A percentile compares a stretch with the other conserved stretches of the same genome.
Conservation (phyloP, 2,113 vertebrate species). For the Corythornis cristatus region DNA sequence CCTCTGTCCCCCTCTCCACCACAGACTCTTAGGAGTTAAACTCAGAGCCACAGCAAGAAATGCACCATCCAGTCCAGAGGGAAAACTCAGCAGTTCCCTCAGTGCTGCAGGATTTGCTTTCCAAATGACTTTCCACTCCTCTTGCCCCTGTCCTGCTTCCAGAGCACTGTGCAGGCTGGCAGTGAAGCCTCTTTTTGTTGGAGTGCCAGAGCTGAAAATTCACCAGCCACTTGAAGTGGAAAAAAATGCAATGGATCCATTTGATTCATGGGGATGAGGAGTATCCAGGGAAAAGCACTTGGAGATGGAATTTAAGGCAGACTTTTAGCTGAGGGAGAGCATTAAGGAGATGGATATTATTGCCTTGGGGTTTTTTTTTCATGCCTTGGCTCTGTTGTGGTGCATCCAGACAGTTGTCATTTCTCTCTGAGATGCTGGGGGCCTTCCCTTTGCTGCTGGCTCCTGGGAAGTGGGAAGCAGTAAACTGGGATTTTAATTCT, state of each 20-base stretch:
- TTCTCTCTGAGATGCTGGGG: neutral
- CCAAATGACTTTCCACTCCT: neutral
- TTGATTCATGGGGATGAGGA: neutral
- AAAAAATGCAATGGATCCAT: conserved; percentile 8
- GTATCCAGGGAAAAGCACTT: neutral
- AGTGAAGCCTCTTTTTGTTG: neutral
- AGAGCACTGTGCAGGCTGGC: neutral
- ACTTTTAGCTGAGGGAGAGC: neutral
- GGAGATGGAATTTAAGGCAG: conserved; percentile 13
- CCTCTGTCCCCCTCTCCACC: neutral
- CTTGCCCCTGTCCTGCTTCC: neutral
- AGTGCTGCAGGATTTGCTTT: neutral
- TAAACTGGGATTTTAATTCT: neutral
- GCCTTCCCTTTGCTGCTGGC: neutral
- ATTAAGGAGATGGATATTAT: neutral
- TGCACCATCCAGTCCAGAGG: neutral
- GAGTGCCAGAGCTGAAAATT: conserved; percentile 27
- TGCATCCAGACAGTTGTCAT: neutral
- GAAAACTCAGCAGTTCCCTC: neutral
- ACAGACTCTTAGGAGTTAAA: neutral
- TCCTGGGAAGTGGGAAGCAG: neutral
- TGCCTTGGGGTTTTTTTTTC: neutral
- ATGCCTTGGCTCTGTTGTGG: neutral
- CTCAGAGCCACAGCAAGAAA: neutral
- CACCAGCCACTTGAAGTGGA: neutral